A percentile compares a stretch with the other conserved stretches of the same genome.
Conservation (phyloP, 2,888 invertebrate genomes). For the Nasonia oneida region DNA sequence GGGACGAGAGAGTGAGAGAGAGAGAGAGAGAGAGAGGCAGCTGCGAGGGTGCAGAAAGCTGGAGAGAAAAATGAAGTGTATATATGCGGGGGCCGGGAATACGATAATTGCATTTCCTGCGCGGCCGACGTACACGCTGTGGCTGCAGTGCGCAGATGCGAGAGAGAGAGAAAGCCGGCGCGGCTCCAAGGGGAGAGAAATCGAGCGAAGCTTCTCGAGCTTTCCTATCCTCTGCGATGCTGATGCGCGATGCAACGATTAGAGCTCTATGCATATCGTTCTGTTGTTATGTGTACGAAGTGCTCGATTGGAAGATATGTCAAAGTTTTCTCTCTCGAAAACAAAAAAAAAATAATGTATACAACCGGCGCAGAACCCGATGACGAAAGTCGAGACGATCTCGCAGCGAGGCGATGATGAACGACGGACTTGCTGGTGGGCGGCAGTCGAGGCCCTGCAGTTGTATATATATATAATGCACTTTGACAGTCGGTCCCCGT, state of each 20-base stretch:
- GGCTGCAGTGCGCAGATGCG: conserved; percentile 10
- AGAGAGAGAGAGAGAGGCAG: conserved; percentile 48
- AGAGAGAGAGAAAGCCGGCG: not conserved
- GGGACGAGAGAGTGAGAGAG: too few species aligned
- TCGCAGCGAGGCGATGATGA: not conserved
- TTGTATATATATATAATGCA: not conserved
- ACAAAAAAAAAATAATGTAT: too few species aligned
- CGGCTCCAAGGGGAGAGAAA: not conserved
- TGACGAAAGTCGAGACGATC: not conserved
- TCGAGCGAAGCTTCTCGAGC: conserved; percentile 22
- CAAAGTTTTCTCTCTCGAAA: too few species aligned
- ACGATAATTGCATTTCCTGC: conserved; percentile 68
- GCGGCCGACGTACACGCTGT: conserved; percentile 7
- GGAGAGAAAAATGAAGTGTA: conserved; percentile 58
- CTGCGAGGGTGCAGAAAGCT: conserved; percentile 43
- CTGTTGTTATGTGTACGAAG: too few species aligned
- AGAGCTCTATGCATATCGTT: too few species aligned
- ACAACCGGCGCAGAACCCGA: not conserved
- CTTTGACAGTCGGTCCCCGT: not conserved
- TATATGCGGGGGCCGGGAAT: conserved; percentile 62
- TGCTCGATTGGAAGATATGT: too few species aligned
- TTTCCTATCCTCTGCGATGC: not conserved
- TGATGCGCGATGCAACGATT: not conserved
- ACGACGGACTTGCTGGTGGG: not conserved
- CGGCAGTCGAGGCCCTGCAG: not conserved